Base-by-base conservation (phyloP, 1,140 invertebrate genomes). In the Drosophila auraria region DNA sequence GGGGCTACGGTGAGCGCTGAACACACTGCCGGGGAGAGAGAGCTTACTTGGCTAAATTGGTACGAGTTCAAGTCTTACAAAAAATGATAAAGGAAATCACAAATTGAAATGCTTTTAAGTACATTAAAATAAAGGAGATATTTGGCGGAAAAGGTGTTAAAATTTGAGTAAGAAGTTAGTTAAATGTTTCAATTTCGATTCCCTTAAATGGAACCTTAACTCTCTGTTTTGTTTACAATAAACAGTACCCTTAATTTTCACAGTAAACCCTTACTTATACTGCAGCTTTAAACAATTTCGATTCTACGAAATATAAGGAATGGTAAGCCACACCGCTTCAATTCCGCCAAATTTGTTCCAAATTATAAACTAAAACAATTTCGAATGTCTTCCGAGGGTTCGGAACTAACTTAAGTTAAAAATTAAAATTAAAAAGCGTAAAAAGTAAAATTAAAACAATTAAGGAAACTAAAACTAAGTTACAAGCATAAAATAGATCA, bases 21-120 rank as follows among this genome's bases (percentile, higher is more conserved):
- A 75, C 59, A 75, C 59, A 75, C 50, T 74, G 72, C 58, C 70
- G 56, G 49, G 23, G 20, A 23, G 33, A 23, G 3, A 23, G 23
- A 59, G 33, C 71, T 61, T 62, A 62, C 71, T 63, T 38, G 36
- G 72, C 70, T 75, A 75, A 56, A 36, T 75, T 64, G 42, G 50
- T 75, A 75, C 70, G 30, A 63, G 36, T 75, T 64, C 11, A 44
- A 56, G 59, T 75, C 51, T 75, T 62, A 42, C 59, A 36, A 56
- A 61, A 75, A 27, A 56, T 56, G 2, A 38, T 23, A 25, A 40
- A 27, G 38, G 50, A 71, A 74, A 75, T 75, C 72, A 75, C 70
- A 75, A 75, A 75, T 49, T 38, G 15, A 74, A 74, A 73, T 53
- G 68, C 54, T 25, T 47, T 60, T 73, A 74, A 75, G 70, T 75